Evolutionary conservation across 2,113 vertebrate species (phyloP), one percentile per base, ranked within the genome.

Genomic region (Callionymus lyra): DNA sequence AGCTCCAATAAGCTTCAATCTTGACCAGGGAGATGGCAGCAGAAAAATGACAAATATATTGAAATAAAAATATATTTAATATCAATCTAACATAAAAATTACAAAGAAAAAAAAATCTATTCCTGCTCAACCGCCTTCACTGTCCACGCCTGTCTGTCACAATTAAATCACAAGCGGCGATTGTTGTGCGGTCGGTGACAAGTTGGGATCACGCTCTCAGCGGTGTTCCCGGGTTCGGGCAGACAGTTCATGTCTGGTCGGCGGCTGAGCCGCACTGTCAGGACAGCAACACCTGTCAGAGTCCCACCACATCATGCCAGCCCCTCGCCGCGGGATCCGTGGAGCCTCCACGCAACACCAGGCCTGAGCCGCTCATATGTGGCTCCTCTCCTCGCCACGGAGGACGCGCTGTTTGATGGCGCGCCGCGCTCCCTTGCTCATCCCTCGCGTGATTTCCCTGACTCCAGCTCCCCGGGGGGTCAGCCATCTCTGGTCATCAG

Each of bases 221-320:
- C 77, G 70, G 67, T 78, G 74, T 79, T 82, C 71, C 65, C 59
- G 55, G 37, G 75, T 63, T 65, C 49, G 52, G 82, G 72, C 70
- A 81, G 78, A 80, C 83, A 82, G 68, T 69, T 80, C 74, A 58
- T 76, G 80, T 85, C 82, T 84, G 83, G 74, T 70, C 47, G 58
- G 67, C 60, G 70, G 74, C 72, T 67, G 68, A 66, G 75, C 72
- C 6, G 46, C 47, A 19, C 76, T 62, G 75, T 77, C 45, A 51
- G 74, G 75, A 74, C 68, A 77, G 76, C 77, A 82, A 72, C 75
- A 82, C 76, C 80, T 84, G 85, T 84, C 84, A 85, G 60, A 65
- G 71, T 67, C 51, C n/a, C 45, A 51, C 53, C 64, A 31, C 69
- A 56, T 76, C 74, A 71, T 72, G 79, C 82, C 84, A 83, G 67